Base-by-base conservation (phyloP, 2,888 invertebrate genomes). In the Herminia tarsipennalis region DNA sequence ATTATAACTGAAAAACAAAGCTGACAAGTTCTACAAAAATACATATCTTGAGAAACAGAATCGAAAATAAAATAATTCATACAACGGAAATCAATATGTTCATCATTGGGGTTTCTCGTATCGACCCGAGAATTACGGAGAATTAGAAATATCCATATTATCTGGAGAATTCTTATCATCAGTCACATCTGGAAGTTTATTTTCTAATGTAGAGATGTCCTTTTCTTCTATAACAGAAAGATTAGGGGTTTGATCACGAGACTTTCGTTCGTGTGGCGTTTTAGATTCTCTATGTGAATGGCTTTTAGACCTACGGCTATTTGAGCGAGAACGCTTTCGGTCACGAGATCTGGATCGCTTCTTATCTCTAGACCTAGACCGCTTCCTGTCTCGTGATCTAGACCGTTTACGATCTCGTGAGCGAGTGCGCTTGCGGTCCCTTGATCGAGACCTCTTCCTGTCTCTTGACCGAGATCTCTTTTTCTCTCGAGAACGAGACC, bases 101-200 rank as follows among this genome's bases (percentile, higher is more conserved):
- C 41, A 27, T n/a, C n/a, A n/a, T n/a, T n/a, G n/a, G n/a, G n/a
- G n/a, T n/a, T n/a, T n/a, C n/a, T n/a, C n/a, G n/a, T n/a, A n/a
- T n/a, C n/a, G 9, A 25, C 10, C 12, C 2, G 5, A 33, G 20
- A 49, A 56, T 66, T 92, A 95, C 40, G 95, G 95, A 46, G 95
- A 95, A 83, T 95, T 95, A 9, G 95, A 95, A 81, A 95, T 95
- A 79, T 95, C 95, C 95, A 95, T 95, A 76, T 95, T 95, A 80
- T 95, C 95, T 1, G 94, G 92, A 8, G 94, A 94, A 61, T 90
- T 85, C 53, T 93, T 93, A 63, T 94, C 94, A 47, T 94, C 93
- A 24, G 70, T 76, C 35, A 86, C 66, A 33, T 87, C 86, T 8
- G 78, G 73, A 2, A 78, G 56, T 60, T 82, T 86, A 33, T 63